Evolutionary conservation across 30 jellyfish, hydroid and myxozoan genomes (phyloP).

Genomic region (Hydra vulgaris): DNA sequence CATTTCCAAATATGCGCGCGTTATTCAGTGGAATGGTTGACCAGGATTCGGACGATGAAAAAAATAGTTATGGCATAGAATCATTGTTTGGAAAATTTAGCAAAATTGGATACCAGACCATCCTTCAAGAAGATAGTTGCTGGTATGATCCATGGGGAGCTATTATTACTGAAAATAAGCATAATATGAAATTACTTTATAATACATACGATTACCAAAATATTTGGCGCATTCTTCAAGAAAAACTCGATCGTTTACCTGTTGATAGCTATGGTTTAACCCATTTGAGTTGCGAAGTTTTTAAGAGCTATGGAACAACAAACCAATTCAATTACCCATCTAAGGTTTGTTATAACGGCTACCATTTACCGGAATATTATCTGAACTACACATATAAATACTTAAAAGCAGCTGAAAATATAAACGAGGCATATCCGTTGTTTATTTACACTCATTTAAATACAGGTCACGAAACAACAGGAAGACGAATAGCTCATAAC

Average conservation of each 20-base stretch:
- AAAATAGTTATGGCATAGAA: slow-evolving; percentile 46
- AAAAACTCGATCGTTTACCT: slow-evolving; percentile 43
- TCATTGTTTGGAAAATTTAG: slow-evolving; percentile 43
- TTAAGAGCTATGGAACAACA: slow-evolving; percentile 72
- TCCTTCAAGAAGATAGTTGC: slow-evolving; percentile 95
- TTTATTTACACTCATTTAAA: slow-evolving; percentile 78
- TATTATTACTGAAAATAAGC: slow-evolving; percentile 71
- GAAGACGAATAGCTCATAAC: slow-evolving; percentile 65
- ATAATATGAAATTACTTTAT: slow-evolving; percentile 42
- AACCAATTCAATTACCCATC: slow-evolving; percentile 93
- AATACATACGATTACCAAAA: slow-evolving; percentile 31
- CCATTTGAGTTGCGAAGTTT: slow-evolving; percentile 85
- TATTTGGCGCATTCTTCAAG: slow-evolving; percentile 62
- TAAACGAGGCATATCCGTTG: slow-evolving; percentile 21
- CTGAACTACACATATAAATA: slow-evolving; percentile 40
- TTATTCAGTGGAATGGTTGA: slow-evolving; percentile 89
- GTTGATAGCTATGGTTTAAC: slow-evolving; percentile 76
- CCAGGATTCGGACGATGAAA: slow-evolving; percentile 73
- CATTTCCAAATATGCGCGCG: slow-evolving; percentile 95
- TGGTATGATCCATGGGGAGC: slow-evolving; percentile 99
- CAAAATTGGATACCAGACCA: slow-evolving; percentile 73
- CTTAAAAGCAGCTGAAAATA: slow-evolving; percentile 20
- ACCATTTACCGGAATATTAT: slow-evolving; percentile 58
- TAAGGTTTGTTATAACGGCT: slow-evolving; percentile 87
- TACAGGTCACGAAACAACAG: slow-evolving; percentile 91